Base-by-base conservation (phyloP, 2,797 vertebrate genomes). In the Pseudochromis fuscus region DNA sequence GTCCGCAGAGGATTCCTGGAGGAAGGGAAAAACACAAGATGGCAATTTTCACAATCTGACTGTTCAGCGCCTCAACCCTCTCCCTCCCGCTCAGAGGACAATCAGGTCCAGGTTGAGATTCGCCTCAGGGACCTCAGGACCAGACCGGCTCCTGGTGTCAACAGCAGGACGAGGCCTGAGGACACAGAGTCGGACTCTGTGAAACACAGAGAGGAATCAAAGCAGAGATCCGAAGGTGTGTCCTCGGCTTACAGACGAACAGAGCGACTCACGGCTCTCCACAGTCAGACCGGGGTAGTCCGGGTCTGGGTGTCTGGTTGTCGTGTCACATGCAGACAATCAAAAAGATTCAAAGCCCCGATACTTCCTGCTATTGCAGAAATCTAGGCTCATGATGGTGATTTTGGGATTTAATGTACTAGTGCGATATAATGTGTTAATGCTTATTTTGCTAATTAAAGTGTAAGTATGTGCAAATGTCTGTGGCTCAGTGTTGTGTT, bases 361-460 rank as follows among this genome's bases (percentile, higher is more conserved):
- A 15, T 69, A 0, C 67, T 92, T 0, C 87, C 88, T 0, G 78
- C 59, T 19, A 92, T 92, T 1, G 55, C 85, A 19, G 91, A 92
- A 67, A 56, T 83, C 0, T 86, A 85, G 63, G 23, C 23, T 1
- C 16, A n/a, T 3, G 11, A 5, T 31, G 6, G 12, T 23, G 19
- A 23, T 15, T 15, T 3, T 42, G 11, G 28, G 45, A 45, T 19
- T 33, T 3, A 60, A 35, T 30, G 5, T 13, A 21, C 19, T 19
- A 19, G 3, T 63, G 1, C 28, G 16, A 11, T 19, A 5, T 15
- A 16, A 48, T n/a, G 18, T 7, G 18, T 7, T 0, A n/a, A 33
- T n/a, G n/a, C n/a, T n/a, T 33, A 42, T 19, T 38, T 15, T 38
- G 4, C 31, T 60, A 21, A 49, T 49, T 59, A 59, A 71, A 49